A percentile compares a stretch with the other conserved stretches of the same genome.
phyloP scores from a whole-genome alignment of 1,140 invertebrate genomes.

The Eumaeus atala region DNA sequence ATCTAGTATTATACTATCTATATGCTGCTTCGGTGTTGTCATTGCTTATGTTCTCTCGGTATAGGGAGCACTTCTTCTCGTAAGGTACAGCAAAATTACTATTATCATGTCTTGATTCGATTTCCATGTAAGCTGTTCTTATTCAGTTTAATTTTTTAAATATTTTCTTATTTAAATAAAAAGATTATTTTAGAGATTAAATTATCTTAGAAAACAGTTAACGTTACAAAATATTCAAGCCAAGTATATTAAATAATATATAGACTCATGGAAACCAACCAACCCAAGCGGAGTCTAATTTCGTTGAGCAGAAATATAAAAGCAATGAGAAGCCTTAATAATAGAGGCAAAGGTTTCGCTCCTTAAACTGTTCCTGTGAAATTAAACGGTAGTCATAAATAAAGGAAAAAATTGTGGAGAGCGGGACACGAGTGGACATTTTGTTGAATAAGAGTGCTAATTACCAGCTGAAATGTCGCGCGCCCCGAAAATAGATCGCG shows the following conservation, averaged over 20 bases:
- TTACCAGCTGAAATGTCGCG: slow-evolving; percentile 56
- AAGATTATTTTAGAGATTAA: not conserved
- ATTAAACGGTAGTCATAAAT: slow-evolving; percentile 51
- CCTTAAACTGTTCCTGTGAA: slow-evolving; percentile 45
- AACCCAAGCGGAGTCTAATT: not conserved
- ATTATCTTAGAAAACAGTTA: not conserved
- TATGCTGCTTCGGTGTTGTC: too few species aligned
- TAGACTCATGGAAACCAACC: not conserved
- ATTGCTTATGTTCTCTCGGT: too few species aligned
- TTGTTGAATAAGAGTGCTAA: slow-evolving; percentile 63
- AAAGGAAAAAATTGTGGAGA: slow-evolving; percentile 47
- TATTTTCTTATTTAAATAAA: not conserved
- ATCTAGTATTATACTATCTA: too few species aligned
- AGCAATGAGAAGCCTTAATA: slow-evolving; percentile 4
- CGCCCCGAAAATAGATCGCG: not conserved
- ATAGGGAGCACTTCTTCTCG: too few species aligned
- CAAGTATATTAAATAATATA: not conserved
- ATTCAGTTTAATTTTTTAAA: not conserved
- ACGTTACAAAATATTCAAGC: not conserved
- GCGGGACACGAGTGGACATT: slow-evolving; percentile 52
- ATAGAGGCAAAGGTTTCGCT: slow-evolving; percentile 13
- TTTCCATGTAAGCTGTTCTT: too few species aligned
- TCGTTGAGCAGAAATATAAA: not conserved
- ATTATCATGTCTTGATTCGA: too few species aligned
- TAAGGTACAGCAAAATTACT: too few species aligned